Evolutionary conservation across 2,797 vertebrate species (phyloP).

Genomic region (Darevskia mixta): DNA sequence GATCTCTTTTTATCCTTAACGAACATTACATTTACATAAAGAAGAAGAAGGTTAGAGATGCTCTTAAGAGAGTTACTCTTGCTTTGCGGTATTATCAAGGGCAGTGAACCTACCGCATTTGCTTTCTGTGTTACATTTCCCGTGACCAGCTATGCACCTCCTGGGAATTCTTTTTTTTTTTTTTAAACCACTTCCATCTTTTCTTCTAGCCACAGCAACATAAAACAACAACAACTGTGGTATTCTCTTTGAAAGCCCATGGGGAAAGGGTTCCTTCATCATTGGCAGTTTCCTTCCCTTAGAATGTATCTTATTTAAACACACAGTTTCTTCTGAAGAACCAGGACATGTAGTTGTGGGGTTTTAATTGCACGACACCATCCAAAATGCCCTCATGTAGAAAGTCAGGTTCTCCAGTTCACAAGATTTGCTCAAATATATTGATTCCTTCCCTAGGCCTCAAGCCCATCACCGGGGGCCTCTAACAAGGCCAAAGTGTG

Average conservation of each 20-base stretch:
- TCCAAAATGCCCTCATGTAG: background rate
- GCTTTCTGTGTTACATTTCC: background rate
- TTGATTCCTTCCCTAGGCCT: no score
- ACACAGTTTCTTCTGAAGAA: background rate
- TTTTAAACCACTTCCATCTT: background rate
- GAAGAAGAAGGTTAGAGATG: conserved; percentile 1
- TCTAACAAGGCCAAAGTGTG: background rate
- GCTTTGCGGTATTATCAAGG: background rate
- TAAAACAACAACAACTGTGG: background rate
- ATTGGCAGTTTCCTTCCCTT: background rate
- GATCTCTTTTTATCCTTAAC: background rate
- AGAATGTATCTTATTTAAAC: background rate
- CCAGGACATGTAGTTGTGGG: conserved; percentile 9
- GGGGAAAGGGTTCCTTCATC: background rate
- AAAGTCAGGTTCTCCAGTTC: background rate
- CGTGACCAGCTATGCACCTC: background rate
- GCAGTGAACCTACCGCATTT: background rate
- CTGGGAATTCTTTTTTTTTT: background rate
- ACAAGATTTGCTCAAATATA: background rate
- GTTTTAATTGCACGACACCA: background rate
- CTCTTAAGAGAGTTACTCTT: background rate
- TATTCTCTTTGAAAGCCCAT: background rate
- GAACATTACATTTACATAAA: background rate
- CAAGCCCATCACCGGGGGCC: background rate
- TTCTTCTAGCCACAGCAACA: background rate